phyloP scores from a whole-genome alignment of 2,888 invertebrate species.

The Aquatica leii region DNA sequence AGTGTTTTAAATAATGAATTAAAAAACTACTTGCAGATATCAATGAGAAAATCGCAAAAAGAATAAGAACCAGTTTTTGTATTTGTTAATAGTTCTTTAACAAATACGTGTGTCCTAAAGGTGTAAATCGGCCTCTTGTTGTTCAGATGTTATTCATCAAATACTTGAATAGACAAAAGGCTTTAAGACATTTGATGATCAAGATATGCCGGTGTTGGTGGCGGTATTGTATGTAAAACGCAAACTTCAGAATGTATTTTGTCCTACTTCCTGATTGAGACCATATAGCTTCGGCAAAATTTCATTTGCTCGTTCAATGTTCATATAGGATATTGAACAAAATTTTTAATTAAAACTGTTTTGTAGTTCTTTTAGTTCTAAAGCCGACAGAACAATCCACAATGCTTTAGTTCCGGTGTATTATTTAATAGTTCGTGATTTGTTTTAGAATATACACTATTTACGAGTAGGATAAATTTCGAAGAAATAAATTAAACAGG shows the following conservation, averaged over 20 bases:
- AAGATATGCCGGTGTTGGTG: conserved; percentile 45
- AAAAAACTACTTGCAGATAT: too few relatives aligned
- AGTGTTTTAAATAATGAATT: too few relatives aligned
- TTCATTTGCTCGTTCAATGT: conserved; percentile 18
- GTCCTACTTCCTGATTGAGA: conserved; percentile 25
- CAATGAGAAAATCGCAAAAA: too few relatives aligned
- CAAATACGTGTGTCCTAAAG: conserved; percentile 13
- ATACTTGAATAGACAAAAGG: conserved; percentile 44
- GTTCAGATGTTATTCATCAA: conserved; percentile 41
- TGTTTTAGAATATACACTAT: too few relatives aligned
- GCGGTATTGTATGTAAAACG: conserved; percentile 42
- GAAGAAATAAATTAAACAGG: conserved; percentile 9
- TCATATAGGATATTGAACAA: conserved; percentile 19
- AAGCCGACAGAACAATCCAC: too few relatives aligned
- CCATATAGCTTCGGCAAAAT: conserved; percentile 6
- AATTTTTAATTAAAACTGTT: conserved; percentile 27
- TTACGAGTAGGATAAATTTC: too few relatives aligned
- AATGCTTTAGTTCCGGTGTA: too few relatives aligned
- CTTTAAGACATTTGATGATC: conserved; percentile 46
- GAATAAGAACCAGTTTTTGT: too few relatives aligned
- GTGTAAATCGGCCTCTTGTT: conserved; percentile 39
- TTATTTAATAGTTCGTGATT: too few relatives aligned
- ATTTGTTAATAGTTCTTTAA: background rate
- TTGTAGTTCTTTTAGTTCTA: conserved; percentile 19
- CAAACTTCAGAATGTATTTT: conserved; percentile 28